Percentiles rank a stretch among this genome's conserved stretches.
These are phyloP conservation scores for Ailuropoda melanoleuca DNA, from an alignment of 2,113 vertebrate genomes.

Conservation along the genomic window DNA sequence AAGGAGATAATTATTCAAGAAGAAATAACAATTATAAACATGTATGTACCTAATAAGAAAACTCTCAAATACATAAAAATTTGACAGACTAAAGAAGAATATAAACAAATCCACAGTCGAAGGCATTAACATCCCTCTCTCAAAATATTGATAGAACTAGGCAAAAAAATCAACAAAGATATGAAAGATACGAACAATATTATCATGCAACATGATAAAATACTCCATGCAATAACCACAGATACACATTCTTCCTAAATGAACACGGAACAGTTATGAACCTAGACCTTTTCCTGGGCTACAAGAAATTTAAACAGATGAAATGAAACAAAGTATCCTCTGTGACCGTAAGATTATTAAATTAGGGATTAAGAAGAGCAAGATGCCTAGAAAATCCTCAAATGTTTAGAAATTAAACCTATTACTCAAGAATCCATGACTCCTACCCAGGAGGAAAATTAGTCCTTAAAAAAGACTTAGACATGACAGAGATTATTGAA, in stretches of 20 bases:
- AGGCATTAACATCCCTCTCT: neutral
- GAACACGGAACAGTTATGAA: neutral
- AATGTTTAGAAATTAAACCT: neutral
- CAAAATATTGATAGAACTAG: neutral
- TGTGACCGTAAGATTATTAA: neutral
- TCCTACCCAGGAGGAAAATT: neutral
- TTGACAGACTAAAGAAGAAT: neutral
- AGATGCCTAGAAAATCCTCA: neutral
- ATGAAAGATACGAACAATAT: neutral
- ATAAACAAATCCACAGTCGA: neutral
- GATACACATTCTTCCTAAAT: neutral
- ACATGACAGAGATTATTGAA: neutral
- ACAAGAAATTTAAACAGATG: neutral
- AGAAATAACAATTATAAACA: neutral
- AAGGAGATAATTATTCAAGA: neutral
- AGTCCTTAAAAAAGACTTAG: neutral
- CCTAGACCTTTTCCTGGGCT: neutral
- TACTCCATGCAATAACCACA: neutral
- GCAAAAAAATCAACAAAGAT: neutral
- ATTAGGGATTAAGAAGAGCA: neutral
- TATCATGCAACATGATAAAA: neutral
- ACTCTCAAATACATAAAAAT: neutral
- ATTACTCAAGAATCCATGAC: neutral
- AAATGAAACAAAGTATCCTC: neutral
- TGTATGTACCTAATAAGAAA: neutral